Base-by-base conservation (phyloP, 1,140 invertebrate genomes). In the Tachypleus tridentatus region DNA sequence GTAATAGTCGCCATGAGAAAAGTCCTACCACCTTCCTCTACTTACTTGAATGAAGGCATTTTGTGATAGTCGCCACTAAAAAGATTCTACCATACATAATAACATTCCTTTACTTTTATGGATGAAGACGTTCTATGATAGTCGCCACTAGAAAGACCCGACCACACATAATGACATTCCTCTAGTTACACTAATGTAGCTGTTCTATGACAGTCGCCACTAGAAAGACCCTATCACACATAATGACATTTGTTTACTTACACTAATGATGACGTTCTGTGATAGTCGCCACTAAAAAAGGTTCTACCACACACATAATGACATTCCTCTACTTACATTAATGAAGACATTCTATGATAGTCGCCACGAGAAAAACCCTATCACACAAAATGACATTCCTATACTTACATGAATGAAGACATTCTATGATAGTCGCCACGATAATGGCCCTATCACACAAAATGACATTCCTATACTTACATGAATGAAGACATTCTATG, bases 211-310 rank as follows among this genome's bases (percentile, higher is more conserved):
- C 11, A 8, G 11, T 8, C 7, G 8, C n/a, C n/a, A n/a, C n/a
- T n/a, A 60, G 29, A 8, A 8, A 60, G 8, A 47, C 10, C 8
- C 4, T 48, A 54, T n/a, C 5, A 61, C 4, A 61, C 4, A 49
- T 11, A 64, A 63, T 10, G 58, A 61, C 8, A 49, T 6, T 58
- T 47, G 29, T 10, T 58, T 71, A 85, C 86, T 87, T 82, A 89
- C 87, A 96, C 29, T 93, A 93, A 78, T 97, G 94, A 69, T 96
- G 82, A 82, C 94, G 97, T 79, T 93, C 90, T 52, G 91, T 89
- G 61, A 97, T 92, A 54, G 93, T 94, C 5, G 92, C 96, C 4
- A 93, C 93, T 77, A 60, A 53, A 8, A 8, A 60, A 8, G 10
- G 8, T 8, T 54, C 11, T 51, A 49, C 5, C n/a, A n/a, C n/a